These are phyloP conservation scores for Acleris emargana DNA, from an alignment of 2,888 invertebrate species.

Conservation along the genomic window DNA sequence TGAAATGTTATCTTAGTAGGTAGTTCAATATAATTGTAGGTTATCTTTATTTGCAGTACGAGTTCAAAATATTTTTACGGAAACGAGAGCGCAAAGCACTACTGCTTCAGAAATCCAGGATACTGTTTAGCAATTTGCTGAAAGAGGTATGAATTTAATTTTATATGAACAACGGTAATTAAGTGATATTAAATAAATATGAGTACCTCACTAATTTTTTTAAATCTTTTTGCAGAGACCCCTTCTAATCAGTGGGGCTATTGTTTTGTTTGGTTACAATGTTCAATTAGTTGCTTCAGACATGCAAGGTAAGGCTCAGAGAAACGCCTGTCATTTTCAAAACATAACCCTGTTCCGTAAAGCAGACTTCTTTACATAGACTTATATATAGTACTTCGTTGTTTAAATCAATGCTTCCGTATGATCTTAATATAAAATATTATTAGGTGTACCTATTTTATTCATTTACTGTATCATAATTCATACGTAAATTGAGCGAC, in stretches of 20 bases:
- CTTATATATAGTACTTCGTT: too few relatives aligned
- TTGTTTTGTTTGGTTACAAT: slow-evolving; percentile 67
- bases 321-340: too few relatives aligned
- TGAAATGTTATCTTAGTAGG: too few relatives aligned
- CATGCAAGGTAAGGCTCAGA: slow-evolving; percentile 74
- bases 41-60: slow-evolving; percentile 37
- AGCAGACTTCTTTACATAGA: too few relatives aligned
- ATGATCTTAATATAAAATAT: too few relatives aligned
- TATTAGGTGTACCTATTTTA: too few relatives aligned
- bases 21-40: not conserved
- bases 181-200: not conserved
- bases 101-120: slow-evolving; percentile 72
- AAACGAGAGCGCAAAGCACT: slow-evolving; percentile 74
- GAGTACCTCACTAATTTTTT: not conserved
- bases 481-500: too few relatives aligned
- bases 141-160: slow-evolving; percentile 70
- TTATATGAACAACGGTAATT: not conserved
- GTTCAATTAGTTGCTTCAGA: slow-evolving; percentile 76
- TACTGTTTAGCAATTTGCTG: slow-evolving; percentile 73
- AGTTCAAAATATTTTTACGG: slow-evolving; percentile 70
- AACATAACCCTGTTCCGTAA: too few relatives aligned
- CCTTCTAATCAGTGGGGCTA: slow-evolving; percentile 65
- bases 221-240: slow-evolving; percentile 59
- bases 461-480: too few relatives aligned
- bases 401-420: too few relatives aligned